Evolutionary conservation across 2,888 invertebrate species (phyloP), one percentile per base, ranked within the genome.

Genomic region (Cryptus viduatorius): DNA sequence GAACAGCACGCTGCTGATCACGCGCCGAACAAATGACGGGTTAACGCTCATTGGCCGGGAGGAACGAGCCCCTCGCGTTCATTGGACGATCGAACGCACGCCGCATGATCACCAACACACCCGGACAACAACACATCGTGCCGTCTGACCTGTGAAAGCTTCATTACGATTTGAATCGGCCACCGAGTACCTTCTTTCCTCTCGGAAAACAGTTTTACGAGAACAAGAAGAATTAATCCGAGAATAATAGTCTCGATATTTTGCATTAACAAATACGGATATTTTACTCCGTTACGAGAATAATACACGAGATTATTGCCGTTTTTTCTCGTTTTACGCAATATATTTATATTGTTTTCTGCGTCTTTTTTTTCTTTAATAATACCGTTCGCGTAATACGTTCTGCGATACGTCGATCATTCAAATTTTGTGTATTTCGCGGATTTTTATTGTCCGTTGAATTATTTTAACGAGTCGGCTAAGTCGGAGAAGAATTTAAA

Each of bases 1-100:
- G 97, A 97, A 97, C 96, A 96, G 93, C 96, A 96, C 95, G 96
- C 96, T 94, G 94, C 92, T 94, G 95, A 95, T 95, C 97, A 97
- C 96, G 97, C 96, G 95, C 94, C 94, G 94, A 94, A 94, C 95
- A 97, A 96, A 96, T 97, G 97, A 96, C 95, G 95, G 92, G 92
- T 87, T 73, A 84, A 73, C 90, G 88, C 91, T 92, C 92, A 97
- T 97, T 96, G 96, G 97, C 90, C 92, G 91, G 88, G 89, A 86
- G 93, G 92, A 96, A 95, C 97, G 96, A 96, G 96, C 97, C 97
- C 96, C 95, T 96, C 93, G 89, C 93, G 91, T 89, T 91, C 92
- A 96, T 96, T 96, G 96, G 96, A 90, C 92, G 90, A 85, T 88
- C 86, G 89, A 89, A 87, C 90, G 91, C 90, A 87, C 88, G 88